Evolutionary conservation across 2,797 vertebrate genomes (phyloP), one percentile per base, ranked within the genome.

Genomic region (Pelobates cultripes): DNA sequence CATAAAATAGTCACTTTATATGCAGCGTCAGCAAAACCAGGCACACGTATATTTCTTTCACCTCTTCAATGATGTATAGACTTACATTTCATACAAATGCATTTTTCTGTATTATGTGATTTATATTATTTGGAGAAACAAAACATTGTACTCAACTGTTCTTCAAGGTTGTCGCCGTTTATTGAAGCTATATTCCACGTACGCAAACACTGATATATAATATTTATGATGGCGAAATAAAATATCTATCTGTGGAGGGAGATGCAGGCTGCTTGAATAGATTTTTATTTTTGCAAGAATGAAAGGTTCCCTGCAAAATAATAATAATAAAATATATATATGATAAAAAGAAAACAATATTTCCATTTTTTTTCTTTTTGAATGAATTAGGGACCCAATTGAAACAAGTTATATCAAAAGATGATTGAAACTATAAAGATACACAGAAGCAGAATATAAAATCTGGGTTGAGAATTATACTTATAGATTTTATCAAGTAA

Each of bases 161-260:
- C 53, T 63, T 75, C 73, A 61, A 75, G 73, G 66, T 61, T 45
- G 43, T 61, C 13, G 7, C 43, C 9, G 41, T 78, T 70, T 70
- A 78, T 61, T 44, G 77, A 61, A 61, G 47, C 42, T 41, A 70
- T 60, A 28, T 41, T 43, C 53, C 12, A 41, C 42, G 8, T 44
- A 60, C n/a, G 12, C 15, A 12, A 61, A 14, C n/a, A 51, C 28
- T 43, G 41, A 68, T 61, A 45, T 78, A 70, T 51, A 70, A 60
- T 60, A 64, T 79, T 79, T 78, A 78, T 47, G 7, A 44, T 4
- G n/a, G n/a, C 10, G 2, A 60, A 71, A 70, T 71, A 71, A 78
- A 70, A 78, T 7, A 15, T 43, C 12, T 42, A 51, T 51, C 47
- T 6, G 47, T 10, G 47, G 5, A 51, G 47, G 47, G 10, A 6